Conservation (phyloP, 2,888 invertebrate species). For the Parnassius apollo region DNA sequence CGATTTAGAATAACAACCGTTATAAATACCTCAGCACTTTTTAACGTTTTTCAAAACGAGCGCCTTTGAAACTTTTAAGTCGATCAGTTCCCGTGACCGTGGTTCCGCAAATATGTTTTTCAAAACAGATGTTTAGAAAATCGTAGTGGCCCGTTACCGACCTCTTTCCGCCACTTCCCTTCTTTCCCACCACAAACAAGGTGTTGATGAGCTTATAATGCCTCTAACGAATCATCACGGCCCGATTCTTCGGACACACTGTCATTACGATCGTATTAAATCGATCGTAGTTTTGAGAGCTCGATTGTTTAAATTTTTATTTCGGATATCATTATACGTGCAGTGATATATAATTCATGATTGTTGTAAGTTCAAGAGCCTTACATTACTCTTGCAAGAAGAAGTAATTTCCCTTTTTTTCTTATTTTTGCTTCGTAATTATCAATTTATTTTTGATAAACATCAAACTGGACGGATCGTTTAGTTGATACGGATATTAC, state of each 20-base stretch:
- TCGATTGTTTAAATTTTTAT: constrained; percentile 25
- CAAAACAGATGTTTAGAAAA: constrained; percentile 43
- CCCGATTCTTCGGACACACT: constrained; percentile 28
- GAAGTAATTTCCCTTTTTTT: constrained; percentile 21
- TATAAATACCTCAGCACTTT: constrained; percentile 25
- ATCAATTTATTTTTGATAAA: too few species aligned
- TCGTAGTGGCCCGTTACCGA: constrained; percentile 42
- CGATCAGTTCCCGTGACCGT: constrained; percentile 31
- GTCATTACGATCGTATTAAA: constrained; percentile 37
- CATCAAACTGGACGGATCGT: too few species aligned
- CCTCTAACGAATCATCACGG: constrained; percentile 31
- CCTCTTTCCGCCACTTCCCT: constrained; percentile 38
- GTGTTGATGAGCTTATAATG: constrained; percentile 49
- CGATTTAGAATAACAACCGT: too few species aligned
- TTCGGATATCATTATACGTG: constrained; percentile 19
- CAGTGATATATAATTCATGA: constrained; percentile 20
- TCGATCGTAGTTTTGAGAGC: constrained; percentile 39
- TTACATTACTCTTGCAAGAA: constrained; percentile 16
- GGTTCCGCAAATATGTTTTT: constrained; percentile 10
- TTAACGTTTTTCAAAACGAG: neutral
- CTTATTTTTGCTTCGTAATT: neutral
- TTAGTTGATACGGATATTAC: too few species aligned
- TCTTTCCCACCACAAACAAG: constrained; percentile 39
- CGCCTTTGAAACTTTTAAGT: constrained; percentile 5
- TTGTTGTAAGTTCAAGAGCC: constrained; percentile 21